A percentile compares a stretch with the other conserved stretches of the same genome.
phyloP scores from a whole-genome alignment of 1,140 invertebrate genomes.

The Frieseomelitta varia region DNA sequence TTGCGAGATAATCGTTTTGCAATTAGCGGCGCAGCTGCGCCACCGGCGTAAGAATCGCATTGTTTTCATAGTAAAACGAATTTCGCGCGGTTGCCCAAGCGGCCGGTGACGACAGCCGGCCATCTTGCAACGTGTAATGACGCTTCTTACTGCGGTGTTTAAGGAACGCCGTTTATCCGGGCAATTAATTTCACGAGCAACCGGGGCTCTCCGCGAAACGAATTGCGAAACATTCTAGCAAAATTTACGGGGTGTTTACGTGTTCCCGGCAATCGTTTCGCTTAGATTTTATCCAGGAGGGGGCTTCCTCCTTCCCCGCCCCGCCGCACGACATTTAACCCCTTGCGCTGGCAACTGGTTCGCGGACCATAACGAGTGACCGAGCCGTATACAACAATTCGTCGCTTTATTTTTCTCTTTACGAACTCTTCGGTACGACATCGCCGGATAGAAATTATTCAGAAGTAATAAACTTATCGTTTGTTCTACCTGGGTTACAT shows the following conservation, averaged over 20 bases:
- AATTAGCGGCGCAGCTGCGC: constrained; percentile 61
- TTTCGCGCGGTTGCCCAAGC: constrained; percentile 59
- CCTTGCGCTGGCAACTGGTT: no score
- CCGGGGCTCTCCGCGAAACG: neutral
- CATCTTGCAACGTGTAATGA: constrained; percentile 61
- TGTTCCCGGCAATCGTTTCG: neutral
- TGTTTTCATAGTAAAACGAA: constrained; percentile 66
- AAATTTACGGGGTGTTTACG: constrained; percentile 18
- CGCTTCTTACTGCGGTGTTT: constrained; percentile 54
- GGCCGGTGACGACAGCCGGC: constrained; percentile 58
- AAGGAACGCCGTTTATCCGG: constrained; percentile 55
- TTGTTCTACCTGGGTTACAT: no score
- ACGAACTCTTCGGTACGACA: no score
- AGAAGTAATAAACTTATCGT: no score
- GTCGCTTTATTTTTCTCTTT: no score
- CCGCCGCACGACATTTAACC: neutral
- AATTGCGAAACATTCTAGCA: constrained; percentile 9
- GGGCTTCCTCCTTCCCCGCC: neutral
- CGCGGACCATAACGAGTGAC: no score
- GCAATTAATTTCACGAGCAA: constrained; percentile 58
- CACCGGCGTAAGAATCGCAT: constrained; percentile 58
- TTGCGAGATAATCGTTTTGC: constrained; percentile 65
- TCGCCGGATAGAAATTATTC: no score
- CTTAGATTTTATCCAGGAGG: neutral
- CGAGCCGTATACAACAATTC: no score